Evolutionary conservation across 2,113 vertebrate species (phyloP).

Genomic region (Pluvialis apricaria): DNA sequence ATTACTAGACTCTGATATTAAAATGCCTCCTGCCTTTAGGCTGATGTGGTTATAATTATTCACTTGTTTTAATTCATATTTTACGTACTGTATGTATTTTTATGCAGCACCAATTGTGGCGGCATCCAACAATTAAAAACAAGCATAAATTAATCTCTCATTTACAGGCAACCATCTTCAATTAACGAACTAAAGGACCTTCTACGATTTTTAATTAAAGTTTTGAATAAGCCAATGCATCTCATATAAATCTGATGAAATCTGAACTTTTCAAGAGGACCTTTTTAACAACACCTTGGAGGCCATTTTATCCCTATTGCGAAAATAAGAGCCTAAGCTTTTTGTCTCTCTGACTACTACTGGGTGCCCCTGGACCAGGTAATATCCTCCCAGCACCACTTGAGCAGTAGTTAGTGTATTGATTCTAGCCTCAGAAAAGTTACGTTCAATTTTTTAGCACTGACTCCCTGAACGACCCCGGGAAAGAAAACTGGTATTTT

Average conservation of each 20-base stretch:
- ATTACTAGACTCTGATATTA: slow-evolving; percentile 42
- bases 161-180: slow-evolving; percentile 30
- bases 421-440: neutral
- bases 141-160: slow-evolving; percentile 52
- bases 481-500: neutral
- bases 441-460: neutral
- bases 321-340: neutral
- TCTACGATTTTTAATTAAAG: slow-evolving; percentile 45
- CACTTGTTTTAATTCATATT: slow-evolving; percentile 52
- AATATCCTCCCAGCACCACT: neutral
- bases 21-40: slow-evolving; percentile 51
- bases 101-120: neutral
- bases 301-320: neutral
- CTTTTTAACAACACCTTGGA: neutral
- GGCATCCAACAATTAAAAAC: slow-evolving; percentile 51
- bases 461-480: neutral
- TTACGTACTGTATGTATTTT: slow-evolving; percentile 31
- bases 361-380: neutral
- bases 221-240: slow-evolving; percentile 1
- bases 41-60: slow-evolving; percentile 50
- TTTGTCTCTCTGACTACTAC: neutral
- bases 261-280: neutral
- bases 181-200: slow-evolving; percentile 37
- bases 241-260: neutral
- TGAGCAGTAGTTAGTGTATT: neutral